Evolutionary conservation across 1,140 invertebrate species (phyloP), one percentile per base, ranked within the genome.

Genomic region (Lasioglossum albipes): DNA sequence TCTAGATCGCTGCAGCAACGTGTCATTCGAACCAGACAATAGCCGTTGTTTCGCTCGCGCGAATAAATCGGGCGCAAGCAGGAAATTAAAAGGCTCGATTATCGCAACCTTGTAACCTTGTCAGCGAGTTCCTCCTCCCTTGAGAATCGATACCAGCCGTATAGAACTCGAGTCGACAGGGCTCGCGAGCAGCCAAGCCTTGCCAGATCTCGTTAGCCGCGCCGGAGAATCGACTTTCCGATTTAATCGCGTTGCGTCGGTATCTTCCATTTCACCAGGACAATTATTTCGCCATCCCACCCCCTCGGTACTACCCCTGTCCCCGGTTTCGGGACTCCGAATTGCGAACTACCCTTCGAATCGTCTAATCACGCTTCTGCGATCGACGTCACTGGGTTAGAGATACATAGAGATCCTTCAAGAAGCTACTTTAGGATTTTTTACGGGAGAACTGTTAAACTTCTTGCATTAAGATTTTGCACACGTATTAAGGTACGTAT

Each of bases 41-140:
- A 68, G 49, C 65, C 22, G 70, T 66, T 22, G 66, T 20, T 49
- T 61, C 36, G 31, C 6, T 2, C 36, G 42, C 41, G 45, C 49
- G 69, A 79, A 85, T 73, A 76, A 86, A 86, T 86, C 75, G 73
- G 75, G n/a, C 76, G 76, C 62, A 69, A 71, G 70, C 87, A 84
- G 82, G 82, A 89, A 89, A 89, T 89, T 89, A 89, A 89, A 89
- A 89, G 69, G 72, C 71, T 80, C 80, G 87, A 89, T 90, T 89
- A 90, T 84, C 45, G 75, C 85, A 90, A 88, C 88, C 89, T 89
- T 89, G 86, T 84, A 88, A 89, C 83, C 88, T 83, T 88, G 85
- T 90, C 88, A 84, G 84, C 81, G 73, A 82, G 82, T 88, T 89
- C 74, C 89, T 85, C 69, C 78, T 83, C 66, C 78, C 59, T 66